Evolutionary conservation across 2,113 vertebrate species (phyloP), one percentile per base, ranked within the genome.

Genomic region (Nothocercus nigrocapillus): DNA sequence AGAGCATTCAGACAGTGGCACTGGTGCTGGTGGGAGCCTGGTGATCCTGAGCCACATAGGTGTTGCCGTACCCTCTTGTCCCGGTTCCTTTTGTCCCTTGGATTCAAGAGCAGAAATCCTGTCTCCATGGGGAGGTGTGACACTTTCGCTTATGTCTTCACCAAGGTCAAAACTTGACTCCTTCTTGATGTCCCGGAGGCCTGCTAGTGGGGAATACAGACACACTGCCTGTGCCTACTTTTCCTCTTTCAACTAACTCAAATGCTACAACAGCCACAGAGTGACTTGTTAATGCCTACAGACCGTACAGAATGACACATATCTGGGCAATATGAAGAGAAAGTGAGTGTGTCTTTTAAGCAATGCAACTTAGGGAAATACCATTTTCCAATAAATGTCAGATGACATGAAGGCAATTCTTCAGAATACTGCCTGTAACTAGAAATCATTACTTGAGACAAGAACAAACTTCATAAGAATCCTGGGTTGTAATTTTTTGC

Each of bases 181-280:
- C 64, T 93, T 49, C 74, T 51, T 82, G 63, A 67, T 89, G 4
- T 45, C 45, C 59, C 38, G 38, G 63, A 30, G 7, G 8, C 11
- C 45, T 69, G 66, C 47, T 61, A 63, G 66, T 74, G 68, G 58
- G 47, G 78, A 83, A 30, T 62, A 64, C 18, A 56, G 47, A 7
- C 28, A 47, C 2, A 1, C 44, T 82, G 14, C 67, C 53, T 0
- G 0, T n/a, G 34, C 1, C 6, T 40, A 54, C 19, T 62, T 87
- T 44, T 91, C 11, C 20, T 25, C 63, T 88, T 69, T 79, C n/a
- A 56, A 66, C 2, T 70, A 82, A 62, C 28, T 78, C 53, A 70
- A 5, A 42, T 68, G 42, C 45, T 81, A 15, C 56, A 56, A 10
- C 63, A 89, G 49, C 36, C 67, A 59, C 17, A 32, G 76, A 28